Conservation (phyloP, 2,888 invertebrate genomes). For the Apodemia zela region DNA sequence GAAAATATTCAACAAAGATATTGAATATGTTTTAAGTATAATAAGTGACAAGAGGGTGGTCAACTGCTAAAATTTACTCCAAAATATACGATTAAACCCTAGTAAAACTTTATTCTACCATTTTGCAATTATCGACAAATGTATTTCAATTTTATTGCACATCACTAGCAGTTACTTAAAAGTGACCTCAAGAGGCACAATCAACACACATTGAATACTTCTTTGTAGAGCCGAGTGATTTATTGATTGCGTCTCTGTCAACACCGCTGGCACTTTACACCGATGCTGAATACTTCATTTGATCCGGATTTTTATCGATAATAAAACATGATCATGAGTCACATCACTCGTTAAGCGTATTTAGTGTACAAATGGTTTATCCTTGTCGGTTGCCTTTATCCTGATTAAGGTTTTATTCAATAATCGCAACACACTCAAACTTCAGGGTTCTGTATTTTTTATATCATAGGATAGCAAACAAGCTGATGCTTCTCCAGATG, state of each 20-base stretch:
- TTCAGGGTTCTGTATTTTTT: too few relatives aligned
- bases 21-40: too few relatives aligned
- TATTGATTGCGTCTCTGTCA: constrained; percentile 80
- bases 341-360: constrained; percentile 74
- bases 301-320: constrained; percentile 79
- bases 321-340: constrained; percentile 68
- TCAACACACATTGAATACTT: constrained; percentile 78
- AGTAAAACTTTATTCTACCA: too few relatives aligned
- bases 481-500: too few relatives aligned
- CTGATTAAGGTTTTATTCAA: constrained; percentile 38
- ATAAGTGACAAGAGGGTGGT: too few relatives aligned
- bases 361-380: constrained; percentile 70
- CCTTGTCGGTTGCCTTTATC: constrained; percentile 44
- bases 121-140: too few relatives aligned
- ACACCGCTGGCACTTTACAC: constrained; percentile 69
- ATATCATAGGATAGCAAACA: too few relatives aligned
- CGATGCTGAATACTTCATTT: constrained; percentile 77
- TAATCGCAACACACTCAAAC: constrained; percentile 11
- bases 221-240: constrained; percentile 74
- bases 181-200: constrained; percentile 75
- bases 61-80: too few relatives aligned
- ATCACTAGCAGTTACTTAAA: constrained; percentile 63
- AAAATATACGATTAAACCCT: too few relatives aligned
- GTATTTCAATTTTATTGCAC: constrained; percentile 28
- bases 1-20: too few relatives aligned